Base-by-base conservation (phyloP, 2,113 vertebrate species). In the Clarias gariepinus region DNA sequence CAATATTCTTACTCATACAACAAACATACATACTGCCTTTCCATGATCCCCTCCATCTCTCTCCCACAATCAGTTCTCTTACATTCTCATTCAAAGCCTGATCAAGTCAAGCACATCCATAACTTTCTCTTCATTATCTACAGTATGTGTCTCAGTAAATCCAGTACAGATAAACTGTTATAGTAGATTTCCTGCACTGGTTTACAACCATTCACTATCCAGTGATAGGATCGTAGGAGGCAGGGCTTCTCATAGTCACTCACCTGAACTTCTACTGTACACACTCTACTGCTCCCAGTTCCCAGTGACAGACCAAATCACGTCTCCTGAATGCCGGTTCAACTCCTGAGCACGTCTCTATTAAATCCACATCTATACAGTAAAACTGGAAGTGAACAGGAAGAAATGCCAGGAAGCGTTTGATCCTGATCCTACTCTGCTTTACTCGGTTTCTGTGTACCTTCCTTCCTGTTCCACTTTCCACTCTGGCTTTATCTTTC, bases 211-310 rank as follows among this genome's bases (percentile, higher is more conserved):
- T 57, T 30, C 3, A n/a, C 12, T n/a, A 76, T 23, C 41, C 36
- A 52, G 41, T n/a, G n/a, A n/a, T n/a, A n/a, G n/a, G n/a, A n/a
- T n/a, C n/a, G n/a, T n/a, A n/a, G n/a, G 16, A 57, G 16, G n/a
- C 76, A 79, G n/a, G 53, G 53, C 53, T 79, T 76, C 68, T 36
- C 77, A 25, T 28, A 36, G 30, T 82, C 28, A 84, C 84, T 88
- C 84, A 88, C 84, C 89, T 88, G 81, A 78, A 80, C 58, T 15
- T 53, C 47, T 47, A 47, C 47, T 47, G 47, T 78, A 84, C 53
- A 87, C 28, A 78, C 47, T 82, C 63, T 61, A 85, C 7, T 1
- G 11, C 68, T 82, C 80, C 86, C 76, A 18, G 68, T 5, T 82
- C 80, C 80, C 76, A 18, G 58, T 5, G 23, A 30, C 36, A 63